phyloP scores from a whole-genome alignment of 2,113 vertebrate genomes.

The Parus major region DNA sequence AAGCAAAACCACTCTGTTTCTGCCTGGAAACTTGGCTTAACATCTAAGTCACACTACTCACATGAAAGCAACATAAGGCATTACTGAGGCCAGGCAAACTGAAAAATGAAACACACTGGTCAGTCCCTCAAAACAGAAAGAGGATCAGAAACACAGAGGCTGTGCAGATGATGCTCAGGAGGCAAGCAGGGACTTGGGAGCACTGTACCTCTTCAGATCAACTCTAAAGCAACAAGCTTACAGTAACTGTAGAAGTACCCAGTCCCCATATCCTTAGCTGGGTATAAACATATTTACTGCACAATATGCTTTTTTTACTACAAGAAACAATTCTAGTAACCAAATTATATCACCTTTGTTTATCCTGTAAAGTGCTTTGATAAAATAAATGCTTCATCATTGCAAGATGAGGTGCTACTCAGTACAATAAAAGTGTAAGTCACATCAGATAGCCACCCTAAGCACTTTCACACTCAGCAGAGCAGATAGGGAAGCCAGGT shows the following conservation, averaged over 20 bases:
- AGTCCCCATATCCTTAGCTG: neutral
- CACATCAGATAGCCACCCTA: neutral
- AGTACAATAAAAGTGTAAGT: neutral
- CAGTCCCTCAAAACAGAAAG: neutral
- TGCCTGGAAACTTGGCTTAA: neutral
- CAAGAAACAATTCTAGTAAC: neutral
- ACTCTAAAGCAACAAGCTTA: neutral
- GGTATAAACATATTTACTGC: neutral
- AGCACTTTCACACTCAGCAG: neutral
- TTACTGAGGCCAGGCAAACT: neutral
- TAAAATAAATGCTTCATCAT: neutral
- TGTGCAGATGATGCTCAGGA: neutral
- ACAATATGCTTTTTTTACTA: neutral
- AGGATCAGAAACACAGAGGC: neutral
- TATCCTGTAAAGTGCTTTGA: neutral
- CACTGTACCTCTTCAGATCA: neutral
- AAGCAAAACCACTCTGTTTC: neutral
- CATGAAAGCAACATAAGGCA: rapidly evolving
- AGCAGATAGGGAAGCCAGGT: neutral
- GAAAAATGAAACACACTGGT: neutral
- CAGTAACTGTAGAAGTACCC: neutral
- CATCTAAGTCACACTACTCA: neutral
- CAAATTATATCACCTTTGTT: neutral
- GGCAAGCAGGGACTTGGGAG: neutral
- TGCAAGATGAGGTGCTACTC: neutral